These are phyloP conservation scores for Biston stratarius DNA, from an alignment of 2,888 invertebrate species.

Conservation along the genomic window DNA sequence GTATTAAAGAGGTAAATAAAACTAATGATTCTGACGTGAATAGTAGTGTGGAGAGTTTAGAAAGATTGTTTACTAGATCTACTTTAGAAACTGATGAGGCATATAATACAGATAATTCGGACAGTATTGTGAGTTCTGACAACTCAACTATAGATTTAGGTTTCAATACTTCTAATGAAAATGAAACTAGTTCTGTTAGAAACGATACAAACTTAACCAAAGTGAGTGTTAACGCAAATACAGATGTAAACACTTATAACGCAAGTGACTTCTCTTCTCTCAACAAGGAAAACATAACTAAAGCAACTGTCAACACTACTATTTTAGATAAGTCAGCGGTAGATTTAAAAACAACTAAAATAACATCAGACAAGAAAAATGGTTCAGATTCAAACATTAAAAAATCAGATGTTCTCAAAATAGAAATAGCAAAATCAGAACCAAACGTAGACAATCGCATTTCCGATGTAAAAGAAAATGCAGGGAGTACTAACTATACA, in stretches of 20 bases:
- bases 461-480: conserved; percentile 1
- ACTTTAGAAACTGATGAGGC: not conserved
- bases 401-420: not conserved
- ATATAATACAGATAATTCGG: not conserved
- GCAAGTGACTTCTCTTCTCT: not conserved
- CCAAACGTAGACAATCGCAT: not conserved
- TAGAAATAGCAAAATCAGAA: not conserved
- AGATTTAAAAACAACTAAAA: not conserved
- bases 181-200: too few species aligned
- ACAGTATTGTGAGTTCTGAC: too few species aligned
- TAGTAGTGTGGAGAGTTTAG: not conserved
- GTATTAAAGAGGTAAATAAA: not conserved
- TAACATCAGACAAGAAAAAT: not conserved
- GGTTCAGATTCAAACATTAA: not conserved
- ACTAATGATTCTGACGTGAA: not conserved
- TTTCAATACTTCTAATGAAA: too few species aligned
- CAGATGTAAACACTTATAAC: not conserved
- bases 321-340: not conserved
- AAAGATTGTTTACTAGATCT: conserved; percentile 8
- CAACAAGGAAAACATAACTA: not conserved
- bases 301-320: not conserved
- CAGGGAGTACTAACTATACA: conserved; percentile 23
- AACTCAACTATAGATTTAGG: not conserved
- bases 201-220: not conserved
- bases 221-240: not conserved